phyloP scores from a whole-genome alignment of 2,797 vertebrate genomes.

The Syngnathus acus region DNA sequence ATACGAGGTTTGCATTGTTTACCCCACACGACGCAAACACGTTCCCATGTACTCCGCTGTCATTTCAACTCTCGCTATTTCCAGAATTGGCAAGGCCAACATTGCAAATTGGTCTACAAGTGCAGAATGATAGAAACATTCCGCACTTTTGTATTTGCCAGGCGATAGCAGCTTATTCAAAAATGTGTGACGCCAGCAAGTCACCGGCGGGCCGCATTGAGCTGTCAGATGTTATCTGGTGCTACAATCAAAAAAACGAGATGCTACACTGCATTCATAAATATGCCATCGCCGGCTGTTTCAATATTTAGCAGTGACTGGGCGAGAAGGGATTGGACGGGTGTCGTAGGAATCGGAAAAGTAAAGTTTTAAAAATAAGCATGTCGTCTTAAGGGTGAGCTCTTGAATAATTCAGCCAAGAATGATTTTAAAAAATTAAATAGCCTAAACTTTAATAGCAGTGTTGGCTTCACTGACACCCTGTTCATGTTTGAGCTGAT shows the following conservation, averaged over 20 bases:
- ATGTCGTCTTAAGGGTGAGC: background rate
- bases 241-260: slow-evolving; percentile 5
- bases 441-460: no score
- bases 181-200: background rate
- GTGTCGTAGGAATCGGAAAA: background rate
- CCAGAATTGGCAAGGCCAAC: background rate
- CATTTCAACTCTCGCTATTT: background rate
- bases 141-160: background rate
- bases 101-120: background rate
- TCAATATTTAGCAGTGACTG: background rate
- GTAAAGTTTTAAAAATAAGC: slow-evolving; percentile 4
- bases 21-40: background rate
- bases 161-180: background rate
- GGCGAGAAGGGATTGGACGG: slow-evolving; percentile 1
- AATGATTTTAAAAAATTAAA: background rate
- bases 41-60: no score
- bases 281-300: slow-evolving; percentile 3
- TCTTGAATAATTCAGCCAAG: background rate
- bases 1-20: background rate
- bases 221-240: slow-evolving; percentile 2
- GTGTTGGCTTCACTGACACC: no score
- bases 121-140: background rate
- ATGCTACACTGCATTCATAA: slow-evolving; percentile 1
- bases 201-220: background rate
- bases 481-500: no score